Percentiles rank a stretch among this genome's conserved stretches.
Conservation (phyloP, 2,888 invertebrate species). For the Patella pellucida region DNA sequence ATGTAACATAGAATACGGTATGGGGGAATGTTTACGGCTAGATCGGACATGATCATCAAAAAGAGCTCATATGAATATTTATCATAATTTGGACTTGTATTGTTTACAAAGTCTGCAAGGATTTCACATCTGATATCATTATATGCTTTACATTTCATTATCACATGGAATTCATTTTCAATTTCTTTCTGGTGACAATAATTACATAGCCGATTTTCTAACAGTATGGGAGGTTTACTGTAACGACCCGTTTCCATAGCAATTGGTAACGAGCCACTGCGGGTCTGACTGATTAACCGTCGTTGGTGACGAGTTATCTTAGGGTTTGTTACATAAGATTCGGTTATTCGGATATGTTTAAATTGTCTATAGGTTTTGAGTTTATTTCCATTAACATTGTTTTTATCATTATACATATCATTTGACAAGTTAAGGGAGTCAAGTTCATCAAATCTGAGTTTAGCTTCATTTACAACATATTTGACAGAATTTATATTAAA, state of each 20-base stretch:
- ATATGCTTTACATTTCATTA: no score
- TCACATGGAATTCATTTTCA: background rate
- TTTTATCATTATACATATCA: background rate
- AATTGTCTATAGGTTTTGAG: background rate
- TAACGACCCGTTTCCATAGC: background rate
- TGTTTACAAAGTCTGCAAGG: no score
- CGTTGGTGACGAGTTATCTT: background rate
- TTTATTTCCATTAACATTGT: conserved; percentile 4
- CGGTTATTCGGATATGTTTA: background rate
- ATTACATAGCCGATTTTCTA: background rate
- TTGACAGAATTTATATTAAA: background rate
- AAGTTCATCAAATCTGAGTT: background rate
- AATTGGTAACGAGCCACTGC: background rate
- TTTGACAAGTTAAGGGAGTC: background rate
- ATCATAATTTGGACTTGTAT: no score
- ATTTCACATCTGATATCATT: no score
- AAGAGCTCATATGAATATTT: background rate
- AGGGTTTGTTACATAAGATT: background rate
- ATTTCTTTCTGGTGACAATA: background rate
- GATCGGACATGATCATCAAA: background rate
- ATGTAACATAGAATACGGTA: no score
- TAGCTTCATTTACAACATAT: background rate
- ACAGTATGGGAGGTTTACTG: background rate
- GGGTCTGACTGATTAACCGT: background rate
- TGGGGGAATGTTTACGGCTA: no score